These are phyloP conservation scores for Lanius ludovicianus DNA, from an alignment of 2,113 vertebrate genomes.

Conservation along the genomic window DNA sequence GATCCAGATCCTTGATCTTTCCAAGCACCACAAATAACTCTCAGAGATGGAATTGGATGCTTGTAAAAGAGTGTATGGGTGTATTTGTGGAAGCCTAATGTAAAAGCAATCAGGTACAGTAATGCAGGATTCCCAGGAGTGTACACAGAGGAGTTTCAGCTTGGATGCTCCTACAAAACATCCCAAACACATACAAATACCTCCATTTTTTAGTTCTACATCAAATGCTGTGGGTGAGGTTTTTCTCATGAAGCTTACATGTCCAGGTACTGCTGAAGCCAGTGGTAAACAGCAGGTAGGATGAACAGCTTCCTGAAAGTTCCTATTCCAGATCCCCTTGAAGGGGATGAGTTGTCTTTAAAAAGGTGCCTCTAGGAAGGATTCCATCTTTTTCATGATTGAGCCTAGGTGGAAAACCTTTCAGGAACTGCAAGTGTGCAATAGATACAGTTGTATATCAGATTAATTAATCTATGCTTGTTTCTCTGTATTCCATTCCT, in stretches of 20 bases:
- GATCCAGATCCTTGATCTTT: background rate
- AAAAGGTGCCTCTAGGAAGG: background rate
- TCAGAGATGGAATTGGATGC: background rate
- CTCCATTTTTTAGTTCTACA: background rate
- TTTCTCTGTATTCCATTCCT: background rate
- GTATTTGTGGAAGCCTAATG: background rate
- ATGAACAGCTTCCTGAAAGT: background rate
- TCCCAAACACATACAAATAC: rapidly evolving
- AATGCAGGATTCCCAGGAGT: background rate
- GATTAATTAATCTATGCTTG: rapidly evolving
- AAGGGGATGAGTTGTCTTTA: background rate
- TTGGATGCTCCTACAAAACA: background rate
- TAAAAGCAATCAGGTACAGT: background rate
- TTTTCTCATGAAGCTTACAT: background rate
- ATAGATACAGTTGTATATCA: background rate
- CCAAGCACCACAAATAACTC: background rate
- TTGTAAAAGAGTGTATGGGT: background rate
- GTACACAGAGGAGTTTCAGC: background rate
- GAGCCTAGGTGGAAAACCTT: background rate
- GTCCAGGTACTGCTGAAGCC: background rate
- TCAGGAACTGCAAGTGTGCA: background rate
- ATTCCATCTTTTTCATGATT: background rate
- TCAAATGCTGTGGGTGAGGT: background rate
- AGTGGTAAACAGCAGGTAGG: background rate
- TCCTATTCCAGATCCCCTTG: background rate